Evolutionary conservation across 2,113 vertebrate species (phyloP).

Genomic region (Lepisosteus oculatus): DNA sequence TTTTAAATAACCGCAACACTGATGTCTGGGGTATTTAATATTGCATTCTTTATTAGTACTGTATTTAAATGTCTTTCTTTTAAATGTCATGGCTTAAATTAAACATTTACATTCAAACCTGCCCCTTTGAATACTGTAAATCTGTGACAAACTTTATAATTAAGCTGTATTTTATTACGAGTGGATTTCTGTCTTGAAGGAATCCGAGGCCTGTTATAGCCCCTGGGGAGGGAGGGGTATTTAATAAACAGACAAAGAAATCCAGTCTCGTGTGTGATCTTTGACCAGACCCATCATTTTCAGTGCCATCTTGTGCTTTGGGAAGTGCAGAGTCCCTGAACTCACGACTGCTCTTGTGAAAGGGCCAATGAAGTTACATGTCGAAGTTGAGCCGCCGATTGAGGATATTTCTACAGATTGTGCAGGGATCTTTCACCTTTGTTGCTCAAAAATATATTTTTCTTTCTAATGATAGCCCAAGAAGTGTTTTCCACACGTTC

Average conservation of each 20-base stretch:
- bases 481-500: too few species aligned
- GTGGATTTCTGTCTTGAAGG: slow-evolving; percentile 78
- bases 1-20: slow-evolving; percentile 77
- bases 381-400: too few species aligned
- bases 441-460: too few species aligned
- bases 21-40: slow-evolving; percentile 52
- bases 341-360: too few species aligned
- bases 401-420: too few species aligned
- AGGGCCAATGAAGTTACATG: too few species aligned
- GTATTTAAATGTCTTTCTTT: slow-evolving; percentile 84
- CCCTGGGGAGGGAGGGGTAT: slow-evolving; percentile 83
- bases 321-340: too few species aligned
- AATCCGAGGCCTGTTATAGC: slow-evolving; percentile 78
- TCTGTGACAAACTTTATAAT: slow-evolving; percentile 96
- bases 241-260: slow-evolving; percentile 87
- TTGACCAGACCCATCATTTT: background rate
- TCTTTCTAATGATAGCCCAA: too few species aligned
- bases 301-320: too few species aligned
- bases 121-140: slow-evolving; percentile 91
- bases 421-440: too few species aligned
- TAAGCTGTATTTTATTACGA: slow-evolving; percentile 96
- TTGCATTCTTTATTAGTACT: slow-evolving; percentile 52
- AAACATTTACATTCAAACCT: slow-evolving; percentile 76
- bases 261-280: background rate
- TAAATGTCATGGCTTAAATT: slow-evolving; percentile 74